Evolutionary conservation across 2,888 invertebrate species (phyloP).

Genomic region (Oxytorus armatus): DNA sequence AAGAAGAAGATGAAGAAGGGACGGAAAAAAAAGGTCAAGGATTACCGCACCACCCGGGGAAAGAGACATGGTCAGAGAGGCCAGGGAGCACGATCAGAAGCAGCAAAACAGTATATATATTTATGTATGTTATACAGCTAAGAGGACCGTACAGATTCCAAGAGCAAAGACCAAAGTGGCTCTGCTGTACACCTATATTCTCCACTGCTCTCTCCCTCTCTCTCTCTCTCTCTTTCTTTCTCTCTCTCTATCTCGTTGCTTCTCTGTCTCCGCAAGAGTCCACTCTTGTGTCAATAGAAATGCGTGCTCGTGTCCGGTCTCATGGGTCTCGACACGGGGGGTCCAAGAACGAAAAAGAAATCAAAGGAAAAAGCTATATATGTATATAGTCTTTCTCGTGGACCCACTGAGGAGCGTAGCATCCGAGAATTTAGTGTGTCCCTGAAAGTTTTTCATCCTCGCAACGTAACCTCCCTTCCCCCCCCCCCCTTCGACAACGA

Average conservation of each 20-base stretch:
- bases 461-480: constrained; percentile 5
- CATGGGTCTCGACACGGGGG: constrained; percentile 72
- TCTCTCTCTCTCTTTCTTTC: not conserved
- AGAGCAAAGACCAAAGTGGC: constrained; percentile 66
- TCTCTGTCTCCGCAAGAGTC: too few species aligned
- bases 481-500: constrained; percentile 2
- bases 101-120: constrained; percentile 20
- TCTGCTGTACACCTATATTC: constrained; percentile 30
- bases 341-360: constrained; percentile 72
- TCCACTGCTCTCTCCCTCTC: constrained; percentile 20
- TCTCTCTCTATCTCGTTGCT: too few species aligned
- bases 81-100: constrained; percentile 48
- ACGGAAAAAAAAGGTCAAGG: constrained; percentile 75
- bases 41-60: constrained; percentile 74
- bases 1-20: too few species aligned
- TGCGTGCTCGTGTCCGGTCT: constrained; percentile 73
- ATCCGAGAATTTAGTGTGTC: constrained; percentile 70
- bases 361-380: constrained; percentile 67
- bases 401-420: constrained; percentile 48
- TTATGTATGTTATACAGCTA: not conserved
- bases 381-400: not conserved
- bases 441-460: constrained; percentile 39
- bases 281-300: constrained; percentile 76
- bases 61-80: constrained; percentile 47
- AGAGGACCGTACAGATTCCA: constrained; percentile 73